phyloP scores from a whole-genome alignment of 2,113 vertebrate genomes.

The Sander lucioperca region DNA sequence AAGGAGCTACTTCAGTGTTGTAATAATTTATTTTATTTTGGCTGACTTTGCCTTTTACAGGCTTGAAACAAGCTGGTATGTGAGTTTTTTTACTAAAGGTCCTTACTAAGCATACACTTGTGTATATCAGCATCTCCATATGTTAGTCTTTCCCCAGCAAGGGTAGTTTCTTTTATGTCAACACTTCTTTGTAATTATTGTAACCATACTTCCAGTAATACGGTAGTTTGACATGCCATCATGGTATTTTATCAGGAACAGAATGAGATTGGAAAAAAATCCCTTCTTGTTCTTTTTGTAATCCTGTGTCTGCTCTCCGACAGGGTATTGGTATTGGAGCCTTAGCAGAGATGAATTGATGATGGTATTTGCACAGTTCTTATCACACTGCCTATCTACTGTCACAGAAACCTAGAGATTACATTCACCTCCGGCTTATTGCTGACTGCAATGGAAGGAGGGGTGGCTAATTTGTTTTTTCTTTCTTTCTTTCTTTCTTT shows the following conservation, averaged over 20 bases:
- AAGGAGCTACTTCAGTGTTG: not conserved
- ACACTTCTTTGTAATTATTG: slow-evolving; percentile 18
- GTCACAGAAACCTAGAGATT: slow-evolving; percentile 68
- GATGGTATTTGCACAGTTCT: slow-evolving; percentile 70
- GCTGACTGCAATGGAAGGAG: slow-evolving; percentile 43
- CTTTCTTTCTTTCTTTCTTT: slow-evolving; percentile 9
- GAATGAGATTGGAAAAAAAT: slow-evolving; percentile 65
- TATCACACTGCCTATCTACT: slow-evolving; percentile 68
- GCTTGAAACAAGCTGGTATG: not conserved
- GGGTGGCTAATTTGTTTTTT: slow-evolving; percentile 19
- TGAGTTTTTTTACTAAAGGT: not conserved
- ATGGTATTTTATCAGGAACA: slow-evolving; percentile 61
- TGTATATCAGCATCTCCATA: not conserved
- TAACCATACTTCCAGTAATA: slow-evolving; percentile 1
- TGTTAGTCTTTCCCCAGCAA: not conserved
- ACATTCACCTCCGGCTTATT: slow-evolving; percentile 51
- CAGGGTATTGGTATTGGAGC: slow-evolving; percentile 41
- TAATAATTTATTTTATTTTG: not conserved
- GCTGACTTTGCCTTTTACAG: not conserved
- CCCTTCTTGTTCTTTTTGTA: slow-evolving; percentile 61
- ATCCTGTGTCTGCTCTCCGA: slow-evolving; percentile 63
- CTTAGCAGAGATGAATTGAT: slow-evolving; percentile 62
- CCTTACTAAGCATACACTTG: not conserved
- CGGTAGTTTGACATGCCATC: slow-evolving; percentile 40
- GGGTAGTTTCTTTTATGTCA: slow-evolving; percentile 11